Conservation (phyloP, 2,797 vertebrate genomes). For the Enteromius trimaculatus region DNA sequence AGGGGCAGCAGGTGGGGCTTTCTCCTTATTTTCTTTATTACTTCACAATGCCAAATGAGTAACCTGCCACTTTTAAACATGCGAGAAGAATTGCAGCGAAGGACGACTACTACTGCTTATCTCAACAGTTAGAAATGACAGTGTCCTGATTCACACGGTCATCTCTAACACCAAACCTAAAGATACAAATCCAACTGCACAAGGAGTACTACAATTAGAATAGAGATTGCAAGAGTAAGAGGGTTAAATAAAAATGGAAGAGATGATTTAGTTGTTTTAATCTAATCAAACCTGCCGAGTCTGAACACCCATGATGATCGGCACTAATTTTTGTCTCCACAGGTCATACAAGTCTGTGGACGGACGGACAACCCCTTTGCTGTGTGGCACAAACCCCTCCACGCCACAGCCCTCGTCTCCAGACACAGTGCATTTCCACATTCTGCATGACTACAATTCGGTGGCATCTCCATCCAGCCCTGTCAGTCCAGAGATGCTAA, state of each 20-base stretch:
- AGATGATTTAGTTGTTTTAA: neutral
- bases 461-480: slow-evolving; percentile 82
- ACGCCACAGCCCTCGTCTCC: slow-evolving; percentile 85
- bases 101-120: neutral
- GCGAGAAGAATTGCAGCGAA: neutral
- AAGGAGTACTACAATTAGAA: neutral
- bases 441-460: slow-evolving; percentile 78
- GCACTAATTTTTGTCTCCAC: slow-evolving; percentile 7
- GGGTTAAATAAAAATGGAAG: too few relatives aligned
- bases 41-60: neutral
- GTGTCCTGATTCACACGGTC: neutral
- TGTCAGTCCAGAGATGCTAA: slow-evolving; percentile 81
- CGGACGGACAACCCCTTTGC: slow-evolving; percentile 81
- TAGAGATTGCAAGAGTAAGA: too few relatives aligned
- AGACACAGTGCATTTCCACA: slow-evolving; percentile 78
- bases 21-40: too few relatives aligned
- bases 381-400: slow-evolving; percentile 79
- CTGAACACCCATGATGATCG: neutral
- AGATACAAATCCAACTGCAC: neutral
- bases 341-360: slow-evolving; percentile 87
- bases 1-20: slow-evolving; percentile 82
- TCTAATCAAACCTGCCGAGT: neutral
- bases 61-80: neutral
- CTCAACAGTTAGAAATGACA: too few relatives aligned
- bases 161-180: neutral